Evolutionary conservation across 1,140 invertebrate species (phyloP).

Genomic region (Drosophila bifasciata): DNA sequence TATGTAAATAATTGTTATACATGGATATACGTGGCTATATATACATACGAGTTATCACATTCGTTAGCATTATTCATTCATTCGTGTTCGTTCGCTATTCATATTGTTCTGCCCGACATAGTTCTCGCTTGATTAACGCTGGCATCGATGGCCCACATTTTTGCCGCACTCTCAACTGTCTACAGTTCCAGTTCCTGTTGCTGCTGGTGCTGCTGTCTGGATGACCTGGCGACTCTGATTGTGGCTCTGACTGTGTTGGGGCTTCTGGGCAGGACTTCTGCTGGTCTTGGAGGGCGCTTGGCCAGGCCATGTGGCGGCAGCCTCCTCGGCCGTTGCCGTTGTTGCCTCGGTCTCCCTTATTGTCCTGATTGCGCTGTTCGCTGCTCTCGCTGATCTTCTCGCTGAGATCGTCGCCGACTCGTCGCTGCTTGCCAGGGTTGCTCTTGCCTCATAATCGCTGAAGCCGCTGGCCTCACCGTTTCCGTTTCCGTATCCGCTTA

Average conservation of each 20-base stretch:
- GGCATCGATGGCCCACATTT: slow-evolving; percentile 47
- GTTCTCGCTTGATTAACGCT: slow-evolving; percentile 48
- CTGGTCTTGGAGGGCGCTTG: slow-evolving; percentile 16
- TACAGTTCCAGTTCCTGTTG: slow-evolving; percentile 28
- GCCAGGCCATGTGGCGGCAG: slow-evolving; percentile 26
- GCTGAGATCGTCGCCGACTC: slow-evolving; percentile 22
- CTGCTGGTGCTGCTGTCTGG: slow-evolving; percentile 19
- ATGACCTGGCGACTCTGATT: no score
- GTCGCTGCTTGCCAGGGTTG: slow-evolving; percentile 35
- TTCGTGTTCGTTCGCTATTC: slow-evolving; percentile 35
- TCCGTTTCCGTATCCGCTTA: slow-evolving; percentile 32
- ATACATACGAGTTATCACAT: slow-evolving; percentile 78
- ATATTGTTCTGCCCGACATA: slow-evolving; percentile 18
- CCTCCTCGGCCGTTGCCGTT: slow-evolving; percentile 29
- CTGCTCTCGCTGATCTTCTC: slow-evolving; percentile 20
- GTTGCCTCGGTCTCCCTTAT: slow-evolving; percentile 33
- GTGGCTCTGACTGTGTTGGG: no score
- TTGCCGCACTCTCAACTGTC: slow-evolving; percentile 74
- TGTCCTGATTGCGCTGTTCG: slow-evolving; percentile 24
- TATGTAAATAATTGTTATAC: slow-evolving; percentile 65
- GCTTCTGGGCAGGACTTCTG: slow-evolving; percentile 26
- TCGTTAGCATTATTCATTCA: slow-evolving; percentile 64
- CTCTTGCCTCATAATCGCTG: slow-evolving; percentile 46
- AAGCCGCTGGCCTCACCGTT: slow-evolving; percentile 43
- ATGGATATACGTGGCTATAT: slow-evolving; percentile 73